These are phyloP conservation scores for Psilopsiagon aurifrons DNA, from an alignment of 2,113 vertebrate species.

Conservation along the genomic window DNA sequence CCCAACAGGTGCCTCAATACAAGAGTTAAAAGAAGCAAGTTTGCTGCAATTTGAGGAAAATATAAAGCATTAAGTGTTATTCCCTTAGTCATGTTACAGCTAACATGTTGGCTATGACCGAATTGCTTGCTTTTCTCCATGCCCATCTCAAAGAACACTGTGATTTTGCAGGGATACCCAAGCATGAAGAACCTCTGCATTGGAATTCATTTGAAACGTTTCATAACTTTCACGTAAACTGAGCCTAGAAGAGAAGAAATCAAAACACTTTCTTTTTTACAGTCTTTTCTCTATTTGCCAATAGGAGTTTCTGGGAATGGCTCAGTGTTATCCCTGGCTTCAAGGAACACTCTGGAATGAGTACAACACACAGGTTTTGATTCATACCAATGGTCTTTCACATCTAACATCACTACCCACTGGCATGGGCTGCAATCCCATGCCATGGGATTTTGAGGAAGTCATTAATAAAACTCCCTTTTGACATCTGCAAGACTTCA, in stretches of 20 bases:
- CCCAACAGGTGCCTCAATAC: not conserved
- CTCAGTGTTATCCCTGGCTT: not conserved
- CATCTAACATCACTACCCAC: not conserved
- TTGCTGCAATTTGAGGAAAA: not conserved
- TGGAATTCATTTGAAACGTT: not conserved
- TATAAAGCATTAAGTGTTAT: not conserved
- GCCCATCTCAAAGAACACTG: not conserved
- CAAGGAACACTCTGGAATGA: not conserved
- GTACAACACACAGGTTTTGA: not conserved
- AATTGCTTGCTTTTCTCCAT: not conserved
- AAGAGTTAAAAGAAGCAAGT: not conserved
- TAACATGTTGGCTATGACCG: not conserved
- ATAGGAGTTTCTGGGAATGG: not conserved
- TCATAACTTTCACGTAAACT: not conserved
- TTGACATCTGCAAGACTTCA: slow-evolving; percentile 10
- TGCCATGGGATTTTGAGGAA: not conserved
- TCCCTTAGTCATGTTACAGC: not conserved
- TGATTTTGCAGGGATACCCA: not conserved
- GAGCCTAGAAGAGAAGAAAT: not conserved
- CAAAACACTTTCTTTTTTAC: not conserved
- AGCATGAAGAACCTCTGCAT: not conserved
- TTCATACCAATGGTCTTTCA: not conserved
- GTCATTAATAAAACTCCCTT: not conserved
- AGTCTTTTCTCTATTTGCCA: not conserved
- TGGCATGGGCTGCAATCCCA: not conserved